Base-by-base conservation (phyloP, 2,888 invertebrate genomes). In the Pinctada fucata region DNA sequence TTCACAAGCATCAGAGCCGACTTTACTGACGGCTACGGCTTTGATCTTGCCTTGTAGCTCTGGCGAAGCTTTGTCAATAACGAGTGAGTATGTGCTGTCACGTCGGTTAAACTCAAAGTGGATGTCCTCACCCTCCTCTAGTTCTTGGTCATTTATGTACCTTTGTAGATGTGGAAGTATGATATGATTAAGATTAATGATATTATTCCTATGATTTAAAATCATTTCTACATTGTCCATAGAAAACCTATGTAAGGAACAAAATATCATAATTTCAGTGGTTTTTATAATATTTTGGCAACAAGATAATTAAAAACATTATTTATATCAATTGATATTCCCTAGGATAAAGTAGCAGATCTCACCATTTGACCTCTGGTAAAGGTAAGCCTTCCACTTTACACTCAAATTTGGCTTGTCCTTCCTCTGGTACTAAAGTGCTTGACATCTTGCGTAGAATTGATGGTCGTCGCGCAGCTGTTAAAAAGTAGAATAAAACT, bases 341-440 rank as follows among this genome's bases (percentile, higher is more conserved):
- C 31, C 31, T 31, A 31, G 31, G 31, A 31, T 31, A 31, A 31
- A 31, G 31, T 31, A 31, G 31, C 31, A 31, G 31, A 31, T n/a
- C 87, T 84, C 75, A 91, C 98, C 98, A 98, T 73, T 95, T 95
- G 31, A 97, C 95, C 90, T 95, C 95, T 10, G 98, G 98, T 4
- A 95, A 95, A 72, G 98, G 98, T 91, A 96, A 96, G 73, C 97
- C 98, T 13, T 95, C 95, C 2, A 98, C 97, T 93, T 96, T 96
- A n/a, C 97, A 97, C 52, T 94, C 94, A 78, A 98, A 94, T 85
- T 89, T 91, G 80, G 90, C 92, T 10, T 90, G 87, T 10, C 91
- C 92, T 67, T 89, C 85, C 82, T 90, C 90, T 63, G 92, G 91
- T 1, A 90, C 89, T 8, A 91, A 83, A 0, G 88, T 86, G 80